Evolutionary conservation across 2,888 invertebrate genomes (phyloP).

Genomic region (Taenaris catops): DNA sequence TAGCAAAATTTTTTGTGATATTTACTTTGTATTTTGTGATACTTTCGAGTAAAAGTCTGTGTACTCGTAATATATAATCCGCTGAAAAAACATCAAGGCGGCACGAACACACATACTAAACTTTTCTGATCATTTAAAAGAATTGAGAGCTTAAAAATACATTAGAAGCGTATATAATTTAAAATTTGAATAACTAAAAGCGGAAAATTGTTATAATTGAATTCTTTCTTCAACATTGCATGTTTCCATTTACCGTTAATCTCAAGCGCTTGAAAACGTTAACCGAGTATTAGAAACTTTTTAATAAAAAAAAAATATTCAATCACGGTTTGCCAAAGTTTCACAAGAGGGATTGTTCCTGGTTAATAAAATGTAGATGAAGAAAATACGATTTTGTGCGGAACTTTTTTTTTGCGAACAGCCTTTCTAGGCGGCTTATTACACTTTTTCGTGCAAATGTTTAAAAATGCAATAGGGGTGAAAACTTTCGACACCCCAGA

Average conservation of each 20-base stretch:
- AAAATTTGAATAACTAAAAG: too few species aligned
- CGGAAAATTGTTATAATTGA: too few species aligned
- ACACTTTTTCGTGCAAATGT: constrained; percentile 20
- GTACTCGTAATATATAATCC: too few species aligned
- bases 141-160: too few species aligned
- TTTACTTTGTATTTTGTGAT: too few species aligned
- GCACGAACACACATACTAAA: too few species aligned
- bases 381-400: constrained; percentile 30
- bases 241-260: background rate
- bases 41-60: too few species aligned
- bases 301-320: constrained; percentile 41
- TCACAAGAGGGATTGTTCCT: constrained; percentile 35
- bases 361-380: constrained; percentile 63
- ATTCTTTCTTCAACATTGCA: constrained; percentile 1
- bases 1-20: too few species aligned
- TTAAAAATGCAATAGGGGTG: constrained; percentile 16
- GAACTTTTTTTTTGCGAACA: constrained; percentile 29
- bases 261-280: constrained; percentile 3
- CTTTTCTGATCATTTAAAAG: too few species aligned
- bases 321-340: constrained; percentile 37
- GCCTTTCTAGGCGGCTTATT: constrained; percentile 15
- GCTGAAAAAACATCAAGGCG: too few species aligned
- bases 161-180: background rate
- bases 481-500: constrained; percentile 10
- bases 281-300: constrained; percentile 25